Evolutionary conservation across 2,797 vertebrate genomes (phyloP).

Genomic region (Muscicapa comitata): DNA sequence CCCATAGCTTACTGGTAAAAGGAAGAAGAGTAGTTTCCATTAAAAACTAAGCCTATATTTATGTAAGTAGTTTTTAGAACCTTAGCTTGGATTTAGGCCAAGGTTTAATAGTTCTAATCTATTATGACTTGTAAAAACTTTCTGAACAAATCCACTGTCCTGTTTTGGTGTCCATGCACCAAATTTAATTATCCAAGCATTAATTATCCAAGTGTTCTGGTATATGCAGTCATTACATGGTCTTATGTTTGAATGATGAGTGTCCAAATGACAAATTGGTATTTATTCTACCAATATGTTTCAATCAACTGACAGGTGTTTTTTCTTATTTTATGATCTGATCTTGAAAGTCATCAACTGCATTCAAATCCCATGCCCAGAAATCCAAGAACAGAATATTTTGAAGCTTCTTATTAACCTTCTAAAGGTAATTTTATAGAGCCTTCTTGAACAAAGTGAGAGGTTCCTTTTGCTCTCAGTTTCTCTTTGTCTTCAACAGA

Average conservation of each 20-base stretch:
- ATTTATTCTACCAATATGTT: background rate
- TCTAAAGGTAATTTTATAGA: background rate
- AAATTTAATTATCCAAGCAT: background rate
- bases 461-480: background rate
- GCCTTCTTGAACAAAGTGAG: background rate
- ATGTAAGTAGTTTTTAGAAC: conserved; percentile 7
- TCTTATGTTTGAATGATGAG: background rate
- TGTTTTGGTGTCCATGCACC: background rate
- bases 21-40: background rate
- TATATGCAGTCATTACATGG: background rate
- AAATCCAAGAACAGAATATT: background rate
- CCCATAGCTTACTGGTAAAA: conserved; percentile 7
- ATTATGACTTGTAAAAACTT: conserved; percentile 5
- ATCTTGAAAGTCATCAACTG: background rate
- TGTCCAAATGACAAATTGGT: background rate
- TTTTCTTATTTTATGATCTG: background rate
- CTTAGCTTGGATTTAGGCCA: conserved; percentile 31
- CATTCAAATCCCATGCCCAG: background rate
- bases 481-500: background rate
- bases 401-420: background rate
- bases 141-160: background rate
- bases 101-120: conserved; percentile 24
- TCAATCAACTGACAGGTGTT: background rate
- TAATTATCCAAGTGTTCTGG: background rate
- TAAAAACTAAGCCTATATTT: conserved; percentile 9